These are phyloP conservation scores for Folsomia manolachei DNA, from an alignment of 2,888 invertebrate species.

Conservation along the genomic window DNA sequence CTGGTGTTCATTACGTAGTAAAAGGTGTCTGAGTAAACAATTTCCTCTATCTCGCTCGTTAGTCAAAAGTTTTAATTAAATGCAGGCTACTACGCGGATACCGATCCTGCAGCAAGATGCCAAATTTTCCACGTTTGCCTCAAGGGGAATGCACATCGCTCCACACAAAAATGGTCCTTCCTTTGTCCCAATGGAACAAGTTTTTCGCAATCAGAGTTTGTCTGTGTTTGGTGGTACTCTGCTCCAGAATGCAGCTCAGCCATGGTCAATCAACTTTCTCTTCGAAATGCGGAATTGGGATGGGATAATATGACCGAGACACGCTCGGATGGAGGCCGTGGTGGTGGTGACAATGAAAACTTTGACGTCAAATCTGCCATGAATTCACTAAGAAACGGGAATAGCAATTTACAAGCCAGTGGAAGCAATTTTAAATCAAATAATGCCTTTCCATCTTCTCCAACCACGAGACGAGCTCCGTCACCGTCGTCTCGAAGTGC, in stretches of 20 bases:
- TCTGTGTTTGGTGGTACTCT: slow-evolving; percentile 49
- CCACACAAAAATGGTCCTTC: slow-evolving; percentile 46
- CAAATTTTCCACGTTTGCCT: slow-evolving; percentile 49
- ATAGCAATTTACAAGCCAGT: slow-evolving; percentile 15
- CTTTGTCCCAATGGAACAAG: slow-evolving; percentile 49
- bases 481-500: background rate
- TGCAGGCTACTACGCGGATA: slow-evolving; percentile 50
- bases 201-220: slow-evolving; percentile 38
- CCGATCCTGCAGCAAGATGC: slow-evolving; percentile 43
- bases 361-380: slow-evolving; percentile 30
- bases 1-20: too few species aligned
- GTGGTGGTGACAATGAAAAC: background rate
- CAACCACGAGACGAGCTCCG: slow-evolving; percentile 20
- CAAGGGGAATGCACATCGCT: slow-evolving; percentile 31
- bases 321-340: background rate
- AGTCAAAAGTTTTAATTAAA: too few species aligned
- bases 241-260: slow-evolving; percentile 39
- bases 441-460: background rate
- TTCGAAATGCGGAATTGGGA: slow-evolving; percentile 43
- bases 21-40: too few species aligned
- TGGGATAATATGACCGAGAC: slow-evolving; percentile 44
- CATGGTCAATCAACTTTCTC: slow-evolving; percentile 34
- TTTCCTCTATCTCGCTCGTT: too few species aligned
- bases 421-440: background rate
- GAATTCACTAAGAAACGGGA: slow-evolving; percentile 17